Evolutionary conservation across 2,797 vertebrate species (phyloP).

Genomic region (Tragelaphus oryx): DNA sequence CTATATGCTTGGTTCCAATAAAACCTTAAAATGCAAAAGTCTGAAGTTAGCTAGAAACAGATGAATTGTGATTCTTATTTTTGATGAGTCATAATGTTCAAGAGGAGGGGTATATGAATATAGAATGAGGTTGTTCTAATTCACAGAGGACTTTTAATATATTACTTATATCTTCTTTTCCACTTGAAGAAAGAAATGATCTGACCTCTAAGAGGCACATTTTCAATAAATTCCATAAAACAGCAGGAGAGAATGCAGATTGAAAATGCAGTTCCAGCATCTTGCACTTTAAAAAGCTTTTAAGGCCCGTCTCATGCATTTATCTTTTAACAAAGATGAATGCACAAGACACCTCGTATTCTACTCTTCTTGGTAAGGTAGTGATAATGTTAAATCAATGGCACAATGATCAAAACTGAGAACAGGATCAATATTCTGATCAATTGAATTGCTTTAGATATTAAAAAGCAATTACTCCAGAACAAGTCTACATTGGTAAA

Average conservation of each 20-base stretch:
- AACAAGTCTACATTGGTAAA: constrained; percentile 47
- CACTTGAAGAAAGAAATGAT: constrained; percentile 74
- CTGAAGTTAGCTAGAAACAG: constrained; percentile 47
- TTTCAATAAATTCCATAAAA: constrained; percentile 79
- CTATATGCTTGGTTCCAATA: neutral
- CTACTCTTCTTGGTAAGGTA: constrained; percentile 63
- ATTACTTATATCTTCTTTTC: constrained; percentile 71
- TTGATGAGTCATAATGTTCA: constrained; percentile 73
- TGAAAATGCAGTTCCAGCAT: constrained; percentile 80
- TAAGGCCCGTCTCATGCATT: constrained; percentile 79
- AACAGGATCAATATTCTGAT: constrained; percentile 75
- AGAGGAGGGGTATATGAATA: constrained; percentile 43
- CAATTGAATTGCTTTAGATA: constrained; percentile 73
- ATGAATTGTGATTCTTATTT: constrained; percentile 56
- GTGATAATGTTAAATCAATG: constrained; percentile 79
- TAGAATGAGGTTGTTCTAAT: constrained; percentile 69
- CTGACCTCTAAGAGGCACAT: constrained; percentile 81
- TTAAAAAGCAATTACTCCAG: constrained; percentile 69
- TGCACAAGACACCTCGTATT: constrained; percentile 73
- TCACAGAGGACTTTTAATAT: constrained; percentile 72
- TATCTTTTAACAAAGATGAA: constrained; percentile 81
- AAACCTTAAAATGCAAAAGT: constrained; percentile 30
- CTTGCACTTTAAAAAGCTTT: constrained; percentile 82
- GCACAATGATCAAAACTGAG: constrained; percentile 70
- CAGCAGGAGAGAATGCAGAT: constrained; percentile 78